Conservation (phyloP, 1,140 invertebrate species). For the Coptotermes formosanus region DNA sequence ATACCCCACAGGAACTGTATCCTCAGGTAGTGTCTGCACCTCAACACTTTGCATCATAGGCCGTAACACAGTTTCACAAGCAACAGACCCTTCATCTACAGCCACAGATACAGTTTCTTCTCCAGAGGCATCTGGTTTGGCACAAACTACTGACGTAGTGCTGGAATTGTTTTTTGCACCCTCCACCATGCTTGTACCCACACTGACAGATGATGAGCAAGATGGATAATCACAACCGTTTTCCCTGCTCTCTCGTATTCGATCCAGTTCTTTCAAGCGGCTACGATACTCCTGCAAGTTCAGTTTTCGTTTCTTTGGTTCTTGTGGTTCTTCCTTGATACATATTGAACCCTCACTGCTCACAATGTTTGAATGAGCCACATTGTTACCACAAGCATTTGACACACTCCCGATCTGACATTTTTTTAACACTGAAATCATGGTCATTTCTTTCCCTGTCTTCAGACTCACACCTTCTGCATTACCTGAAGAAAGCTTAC, state of each 20-base stretch:
- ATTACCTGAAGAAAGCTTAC: neutral
- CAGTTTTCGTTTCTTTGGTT: constrained; percentile 48
- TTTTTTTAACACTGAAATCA: constrained; percentile 49
- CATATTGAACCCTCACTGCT: constrained; percentile 31
- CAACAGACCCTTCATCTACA: too few species aligned
- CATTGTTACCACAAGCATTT: constrained; percentile 36
- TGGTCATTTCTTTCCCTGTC: constrained; percentile 39
- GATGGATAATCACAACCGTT: neutral
- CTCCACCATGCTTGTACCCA: neutral
- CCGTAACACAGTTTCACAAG: constrained; percentile 21
- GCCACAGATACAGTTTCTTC: neutral
- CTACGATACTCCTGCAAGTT: constrained; percentile 54
- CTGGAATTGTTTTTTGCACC: neutral
- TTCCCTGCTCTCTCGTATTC: constrained; percentile 25
- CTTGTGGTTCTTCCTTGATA: constrained; percentile 18
- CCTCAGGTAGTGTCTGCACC: constrained; percentile 41
- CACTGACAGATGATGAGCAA: neutral
- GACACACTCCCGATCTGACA: constrained; percentile 33
- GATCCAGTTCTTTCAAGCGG: constrained; percentile 45
- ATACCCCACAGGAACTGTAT: constrained; percentile 40
- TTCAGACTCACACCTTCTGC: constrained; percentile 5
- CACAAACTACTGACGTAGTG: neutral
- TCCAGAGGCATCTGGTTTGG: neutral
- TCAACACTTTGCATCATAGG: constrained; percentile 39
- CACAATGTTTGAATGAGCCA: constrained; percentile 35